Conservation (phyloP, 1,140 invertebrate species). For the Sinella curviseta region DNA sequence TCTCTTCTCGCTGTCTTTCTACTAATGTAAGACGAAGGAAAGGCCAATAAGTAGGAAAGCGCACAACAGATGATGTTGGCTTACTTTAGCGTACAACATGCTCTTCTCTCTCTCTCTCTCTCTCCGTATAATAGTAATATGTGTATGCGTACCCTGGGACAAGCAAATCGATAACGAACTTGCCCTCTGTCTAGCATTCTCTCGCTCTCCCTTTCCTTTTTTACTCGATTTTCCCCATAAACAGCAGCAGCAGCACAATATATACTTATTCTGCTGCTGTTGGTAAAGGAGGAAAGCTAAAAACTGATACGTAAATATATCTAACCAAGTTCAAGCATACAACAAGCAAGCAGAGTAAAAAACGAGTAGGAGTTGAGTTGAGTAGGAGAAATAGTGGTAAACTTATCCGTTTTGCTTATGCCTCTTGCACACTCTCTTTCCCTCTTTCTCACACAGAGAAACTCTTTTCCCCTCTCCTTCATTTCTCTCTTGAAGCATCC, state of each 20-base stretch:
- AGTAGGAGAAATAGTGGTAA: too few species aligned
- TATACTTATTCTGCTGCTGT: background rate
- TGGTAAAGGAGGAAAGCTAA: background rate
- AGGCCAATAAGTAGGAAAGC: background rate
- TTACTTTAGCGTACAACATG: too few species aligned
- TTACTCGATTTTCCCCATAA: background rate
- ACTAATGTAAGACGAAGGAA: background rate
- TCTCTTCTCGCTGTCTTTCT: background rate
- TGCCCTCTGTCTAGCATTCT: conserved; percentile 32
- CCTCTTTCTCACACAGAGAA: background rate
- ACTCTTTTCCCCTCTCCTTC: background rate
- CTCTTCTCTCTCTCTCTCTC: too few species aligned
- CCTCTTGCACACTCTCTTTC: background rate
- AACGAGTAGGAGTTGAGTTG: too few species aligned
- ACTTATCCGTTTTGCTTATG: too few species aligned
- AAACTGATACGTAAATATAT: too few species aligned
- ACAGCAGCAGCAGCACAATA: background rate
- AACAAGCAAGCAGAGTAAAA: too few species aligned
- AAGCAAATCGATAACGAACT: conserved; percentile 43
- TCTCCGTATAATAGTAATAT: too few species aligned
- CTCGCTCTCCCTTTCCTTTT: conserved; percentile 1
- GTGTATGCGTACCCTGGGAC: conserved; percentile 24
- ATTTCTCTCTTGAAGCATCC: conserved; percentile 4
- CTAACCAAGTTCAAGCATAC: too few species aligned
- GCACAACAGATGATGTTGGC: conserved; percentile 19